Evolutionary conservation across 2,797 vertebrate genomes (phyloP), one percentile per base, ranked within the genome.

Genomic region (Etheostoma nigrum): DNA sequence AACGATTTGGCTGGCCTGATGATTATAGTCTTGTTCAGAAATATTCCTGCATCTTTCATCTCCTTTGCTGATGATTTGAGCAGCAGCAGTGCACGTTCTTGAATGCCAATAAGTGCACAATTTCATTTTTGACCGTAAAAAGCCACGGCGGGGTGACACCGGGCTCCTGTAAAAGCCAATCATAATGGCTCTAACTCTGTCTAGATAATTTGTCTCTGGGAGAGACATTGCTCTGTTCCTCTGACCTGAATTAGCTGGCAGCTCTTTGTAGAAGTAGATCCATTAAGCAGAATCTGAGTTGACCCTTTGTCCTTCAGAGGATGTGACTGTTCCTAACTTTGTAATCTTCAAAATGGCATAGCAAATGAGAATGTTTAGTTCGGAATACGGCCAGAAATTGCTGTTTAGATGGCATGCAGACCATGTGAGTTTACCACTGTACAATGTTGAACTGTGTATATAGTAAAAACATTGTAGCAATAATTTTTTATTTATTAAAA

Each of bases 201-300:
- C 61, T 19, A 15, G 72, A 68, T 74, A n/a, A 76, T 73, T 55
- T 63, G 64, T 74, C 68, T 40, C 10, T 68, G 40, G 45, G 67
- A 78, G 19, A 69, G 72, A 62, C 48, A n/a, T 7, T 30, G 45
- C 51, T 67, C 61, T 60, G 30, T 67, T 74, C 51, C 54, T 62
- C 4, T 0, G 30, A 40, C 25, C 52, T 73, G 65, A 87, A 67
- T 60, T 48, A 70, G 64, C 67, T 57, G 76, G 54, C 60, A 81
- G 68, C 68, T 74, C 62, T 71, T 60, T 63, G 52, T 53, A 15
- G 21, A 73, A 74, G 67, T 27, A 47, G 49, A 81, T 71, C 76
- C 72, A 83, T 81, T 81, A 77, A 82, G 27, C 12, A 33, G 44
- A 25, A 52, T 62, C 66, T 74, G 52, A 83, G 72, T 72, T 72